These are phyloP conservation scores for Campoplex nolae DNA, from an alignment of 2,888 invertebrate genomes.

Conservation along the genomic window DNA sequence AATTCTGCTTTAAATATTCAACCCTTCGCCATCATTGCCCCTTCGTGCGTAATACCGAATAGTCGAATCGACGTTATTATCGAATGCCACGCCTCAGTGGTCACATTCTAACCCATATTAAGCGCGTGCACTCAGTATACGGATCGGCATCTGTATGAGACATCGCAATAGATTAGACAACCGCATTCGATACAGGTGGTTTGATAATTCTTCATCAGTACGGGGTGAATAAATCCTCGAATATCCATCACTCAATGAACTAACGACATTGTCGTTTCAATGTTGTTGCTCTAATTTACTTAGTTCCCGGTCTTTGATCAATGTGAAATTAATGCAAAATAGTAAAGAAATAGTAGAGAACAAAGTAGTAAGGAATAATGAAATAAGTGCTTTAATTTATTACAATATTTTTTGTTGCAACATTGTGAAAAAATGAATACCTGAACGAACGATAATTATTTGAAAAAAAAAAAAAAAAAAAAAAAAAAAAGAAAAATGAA, in stretches of 20 bases:
- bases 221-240: not conserved
- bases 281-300: too few species aligned
- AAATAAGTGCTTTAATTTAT: too few species aligned
- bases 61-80: slow-evolving; percentile 39
- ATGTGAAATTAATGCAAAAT: too few species aligned
- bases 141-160: slow-evolving; percentile 4
- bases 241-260: not conserved
- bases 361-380: too few species aligned
- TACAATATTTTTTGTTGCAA: too few species aligned
- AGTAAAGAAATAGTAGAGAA: too few species aligned
- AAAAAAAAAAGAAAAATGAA: not conserved
- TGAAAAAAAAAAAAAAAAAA: not conserved
- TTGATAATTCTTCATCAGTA: not conserved
- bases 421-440: not conserved
- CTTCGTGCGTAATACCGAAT: slow-evolving; percentile 21
- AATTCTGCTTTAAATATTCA: slow-evolving; percentile 3
- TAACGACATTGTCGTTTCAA: not conserved
- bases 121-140: slow-evolving; percentile 38
- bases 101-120: slow-evolving; percentile 58
- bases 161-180: slow-evolving; percentile 38
- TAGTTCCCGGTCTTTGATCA: too few species aligned
- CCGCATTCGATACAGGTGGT: not conserved
- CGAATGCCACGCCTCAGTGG: slow-evolving; percentile 51
- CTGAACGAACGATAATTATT: not conserved
- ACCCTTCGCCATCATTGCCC: slow-evolving; percentile 15